Base-by-base conservation (phyloP, 2,797 vertebrate genomes). In the Micrastur ruficollis region DNA sequence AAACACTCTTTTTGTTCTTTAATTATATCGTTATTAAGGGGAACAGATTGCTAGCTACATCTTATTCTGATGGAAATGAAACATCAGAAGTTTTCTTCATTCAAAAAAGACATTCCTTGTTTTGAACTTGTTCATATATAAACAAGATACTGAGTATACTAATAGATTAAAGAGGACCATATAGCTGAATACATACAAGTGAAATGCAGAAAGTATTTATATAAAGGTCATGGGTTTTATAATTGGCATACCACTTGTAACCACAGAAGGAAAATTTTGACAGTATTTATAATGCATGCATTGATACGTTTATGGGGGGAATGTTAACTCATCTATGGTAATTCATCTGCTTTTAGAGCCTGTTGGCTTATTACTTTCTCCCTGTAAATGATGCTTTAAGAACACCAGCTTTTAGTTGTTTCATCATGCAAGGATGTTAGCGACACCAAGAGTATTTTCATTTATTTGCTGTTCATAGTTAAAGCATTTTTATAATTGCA, bases 401-500 rank as follows among this genome's bases (percentile, higher is more conserved):
- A 79, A 56, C 9, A 32, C 22, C 83, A 63, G 20, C 20, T 94
- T 91, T 31, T 44, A 89, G 42, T 62, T 83, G 31, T 91, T 93
- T 95, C 66, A 59, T 65, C 62, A 49, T 67, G 20, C 72, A 89
- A 89, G 65, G 68, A 23, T 81, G 38, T 81, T 88, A 91, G 80
- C 0, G 9, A 91, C 85, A 95, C 80, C 85, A 75, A 66, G 80
- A 94, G 66, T 86, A 88, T 92, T 88, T 93, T 80, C 5, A 65
- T 68, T 85, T 58, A 58, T 65, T 92, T 91, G 32, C 32, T 89
- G 93, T 87, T 75, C 21, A 55, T 46, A 90, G 62, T 73, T 81
- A 83, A 81, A 88, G 8, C 31, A 88, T 75, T 88, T 90, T 88
- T 91, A 68, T 83, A 88, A 79, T 81, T 95, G 89, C 79, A 90